Evolutionary conservation across 2,888 invertebrate genomes (phyloP).

Genomic region (Sesia apiformis): DNA sequence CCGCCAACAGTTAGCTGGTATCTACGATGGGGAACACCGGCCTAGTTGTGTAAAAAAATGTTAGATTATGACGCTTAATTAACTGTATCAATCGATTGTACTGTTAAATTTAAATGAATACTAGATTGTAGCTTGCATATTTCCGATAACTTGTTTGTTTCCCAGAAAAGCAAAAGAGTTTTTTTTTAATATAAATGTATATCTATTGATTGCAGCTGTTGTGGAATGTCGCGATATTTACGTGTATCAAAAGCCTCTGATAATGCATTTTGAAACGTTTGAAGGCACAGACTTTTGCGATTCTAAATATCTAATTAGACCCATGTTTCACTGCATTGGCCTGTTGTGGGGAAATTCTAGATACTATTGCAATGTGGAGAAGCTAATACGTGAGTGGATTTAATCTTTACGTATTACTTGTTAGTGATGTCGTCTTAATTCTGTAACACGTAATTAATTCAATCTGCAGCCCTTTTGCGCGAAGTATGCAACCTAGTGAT

Average conservation of each 20-base stretch:
- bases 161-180: too few relatives aligned
- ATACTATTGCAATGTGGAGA: conserved; percentile 80
- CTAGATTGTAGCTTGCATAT: too few relatives aligned
- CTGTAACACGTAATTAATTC: not conserved
- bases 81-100: too few relatives aligned
- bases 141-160: too few relatives aligned
- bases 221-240: conserved; percentile 90
- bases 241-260: conserved; percentile 83
- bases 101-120: too few relatives aligned
- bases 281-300: conserved; percentile 82
- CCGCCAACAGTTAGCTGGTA: too few relatives aligned
- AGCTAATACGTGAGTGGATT: conserved; percentile 54
- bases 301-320: conserved; percentile 71
- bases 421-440: not conserved
- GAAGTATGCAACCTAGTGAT: conserved; percentile 89
- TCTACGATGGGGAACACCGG: too few relatives aligned
- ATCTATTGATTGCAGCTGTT: conserved; percentile 68
- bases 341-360: conserved; percentile 90
- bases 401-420: not conserved
- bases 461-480: conserved; percentile 78
- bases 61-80: too few relatives aligned
- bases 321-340: conserved; percentile 86
- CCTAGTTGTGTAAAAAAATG: not conserved
- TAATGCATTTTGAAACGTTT: conserved; percentile 79
- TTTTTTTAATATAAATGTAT: too few relatives aligned